Conservation (phyloP, 2,888 invertebrate genomes). For the Perizoma flavofasciatum region DNA sequence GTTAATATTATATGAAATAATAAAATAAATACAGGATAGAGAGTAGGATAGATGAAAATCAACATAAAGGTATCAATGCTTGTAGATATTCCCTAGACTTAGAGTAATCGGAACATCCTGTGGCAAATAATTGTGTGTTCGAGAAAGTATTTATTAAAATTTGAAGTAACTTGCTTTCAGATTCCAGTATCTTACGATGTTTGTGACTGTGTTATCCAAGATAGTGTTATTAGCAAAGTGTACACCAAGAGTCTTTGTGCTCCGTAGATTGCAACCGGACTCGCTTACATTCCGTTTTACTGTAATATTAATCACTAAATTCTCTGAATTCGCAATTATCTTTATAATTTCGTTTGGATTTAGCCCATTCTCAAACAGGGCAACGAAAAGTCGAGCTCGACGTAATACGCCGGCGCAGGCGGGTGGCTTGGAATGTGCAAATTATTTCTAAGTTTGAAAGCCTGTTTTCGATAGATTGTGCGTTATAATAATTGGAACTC, state of each 20-base stretch:
- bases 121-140: slow-evolving; percentile 44
- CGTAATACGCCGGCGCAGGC: background rate
- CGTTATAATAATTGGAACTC: background rate
- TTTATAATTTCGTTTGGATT: slow-evolving; percentile 3
- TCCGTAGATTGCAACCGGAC: slow-evolving; percentile 84
- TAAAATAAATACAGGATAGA: slow-evolving; percentile 76
- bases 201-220: slow-evolving; percentile 84
- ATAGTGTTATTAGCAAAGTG: slow-evolving; percentile 80
- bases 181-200: slow-evolving; percentile 59
- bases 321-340: background rate
- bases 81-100: slow-evolving; percentile 26
- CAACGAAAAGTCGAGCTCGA: background rate
- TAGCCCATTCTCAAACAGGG: slow-evolving; percentile 24
- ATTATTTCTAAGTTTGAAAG: too few relatives aligned
- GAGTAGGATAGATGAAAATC: slow-evolving; percentile 75
- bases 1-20: slow-evolving; percentile 34
- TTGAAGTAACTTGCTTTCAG: slow-evolving; percentile 28
- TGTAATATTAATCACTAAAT: slow-evolving; percentile 22
- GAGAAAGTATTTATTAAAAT: slow-evolving; percentile 30
- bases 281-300: slow-evolving; percentile 68
- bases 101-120: slow-evolving; percentile 20
- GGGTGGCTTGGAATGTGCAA: too few relatives aligned
- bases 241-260: slow-evolving; percentile 84
- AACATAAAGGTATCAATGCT: slow-evolving; percentile 58
- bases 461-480: too few relatives aligned